These are phyloP conservation scores for Chymomyza costata DNA, from an alignment of 1,140 invertebrate species.

Conservation along the genomic window DNA sequence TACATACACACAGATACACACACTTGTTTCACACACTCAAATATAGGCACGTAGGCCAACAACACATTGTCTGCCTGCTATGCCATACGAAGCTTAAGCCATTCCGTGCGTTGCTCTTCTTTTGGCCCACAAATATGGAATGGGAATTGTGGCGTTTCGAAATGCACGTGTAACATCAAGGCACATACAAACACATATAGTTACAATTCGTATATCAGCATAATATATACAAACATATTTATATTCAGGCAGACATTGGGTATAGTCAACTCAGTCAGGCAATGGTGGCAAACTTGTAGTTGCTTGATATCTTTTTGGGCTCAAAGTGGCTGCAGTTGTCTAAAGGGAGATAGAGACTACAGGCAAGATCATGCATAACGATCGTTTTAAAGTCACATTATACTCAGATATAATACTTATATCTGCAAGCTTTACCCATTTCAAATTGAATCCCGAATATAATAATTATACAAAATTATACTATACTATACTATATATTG, in stretches of 20 bases:
- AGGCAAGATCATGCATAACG: no score
- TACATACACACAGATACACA: conserved; percentile 37
- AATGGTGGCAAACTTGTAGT: conserved; percentile 1
- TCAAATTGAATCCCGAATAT: no score
- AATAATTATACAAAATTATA: no score
- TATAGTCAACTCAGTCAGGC: neutral
- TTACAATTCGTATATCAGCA: conserved; percentile 63
- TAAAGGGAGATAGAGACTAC: no score
- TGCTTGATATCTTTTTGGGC: conserved; percentile 28
- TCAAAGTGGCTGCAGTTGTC: conserved; percentile 36
- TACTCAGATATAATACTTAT: conserved; percentile 64
- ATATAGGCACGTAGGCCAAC: conserved; percentile 37
- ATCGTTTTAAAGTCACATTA: no score
- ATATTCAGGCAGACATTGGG: neutral
- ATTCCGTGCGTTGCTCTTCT: no score
- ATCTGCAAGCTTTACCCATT: no score
- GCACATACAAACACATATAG: conserved; percentile 38
- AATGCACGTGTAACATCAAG: conserved; percentile 40
- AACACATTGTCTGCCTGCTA: conserved; percentile 18
- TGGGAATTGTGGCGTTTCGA: no score
- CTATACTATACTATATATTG: no score
- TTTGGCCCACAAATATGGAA: no score
- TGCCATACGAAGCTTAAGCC: no score
- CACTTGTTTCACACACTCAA: neutral
- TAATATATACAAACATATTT: conserved; percentile 5